Conservation (phyloP, 2,113 vertebrate genomes). For the Cyprinodon variegatus region DNA sequence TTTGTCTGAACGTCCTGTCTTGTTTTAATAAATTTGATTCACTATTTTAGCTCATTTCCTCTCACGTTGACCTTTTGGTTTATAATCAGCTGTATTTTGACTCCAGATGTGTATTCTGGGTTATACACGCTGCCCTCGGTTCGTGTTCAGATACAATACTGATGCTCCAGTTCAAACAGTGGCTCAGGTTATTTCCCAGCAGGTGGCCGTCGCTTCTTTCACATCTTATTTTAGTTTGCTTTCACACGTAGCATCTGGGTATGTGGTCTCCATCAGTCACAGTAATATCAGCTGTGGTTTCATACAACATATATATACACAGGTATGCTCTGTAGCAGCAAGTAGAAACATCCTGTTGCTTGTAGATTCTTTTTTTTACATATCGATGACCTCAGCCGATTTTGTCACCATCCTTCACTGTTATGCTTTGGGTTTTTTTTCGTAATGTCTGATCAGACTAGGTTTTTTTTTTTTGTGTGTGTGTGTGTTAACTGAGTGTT, state of each 20-base stretch:
- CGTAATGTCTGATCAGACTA: not conserved
- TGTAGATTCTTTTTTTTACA: not conserved
- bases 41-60: not conserved
- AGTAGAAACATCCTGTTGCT: not conserved
- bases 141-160: not conserved
- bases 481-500: not conserved
- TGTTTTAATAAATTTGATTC: slow-evolving; percentile 26
- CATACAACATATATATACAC: slow-evolving; percentile 36
- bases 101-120: slow-evolving; percentile 3
- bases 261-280: not conserved
- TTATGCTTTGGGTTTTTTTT: not conserved
- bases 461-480: not conserved
- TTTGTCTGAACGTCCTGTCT: slow-evolving; percentile 56
- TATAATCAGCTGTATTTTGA: not conserved
- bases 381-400: not conserved
- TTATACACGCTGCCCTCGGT: not conserved
- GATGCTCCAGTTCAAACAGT: slow-evolving; percentile 11
- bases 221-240: slow-evolving; percentile 1
- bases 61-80: not conserved
- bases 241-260: not conserved
- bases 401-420: not conserved
- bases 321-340: slow-evolving; percentile 5
- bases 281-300: slow-evolving; percentile 37
- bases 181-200: slow-evolving; percentile 36
- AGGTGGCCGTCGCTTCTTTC: not conserved